These are phyloP conservation scores for Lypha dubia DNA, from an alignment of 2,888 invertebrate genomes.

Conservation along the genomic window DNA sequence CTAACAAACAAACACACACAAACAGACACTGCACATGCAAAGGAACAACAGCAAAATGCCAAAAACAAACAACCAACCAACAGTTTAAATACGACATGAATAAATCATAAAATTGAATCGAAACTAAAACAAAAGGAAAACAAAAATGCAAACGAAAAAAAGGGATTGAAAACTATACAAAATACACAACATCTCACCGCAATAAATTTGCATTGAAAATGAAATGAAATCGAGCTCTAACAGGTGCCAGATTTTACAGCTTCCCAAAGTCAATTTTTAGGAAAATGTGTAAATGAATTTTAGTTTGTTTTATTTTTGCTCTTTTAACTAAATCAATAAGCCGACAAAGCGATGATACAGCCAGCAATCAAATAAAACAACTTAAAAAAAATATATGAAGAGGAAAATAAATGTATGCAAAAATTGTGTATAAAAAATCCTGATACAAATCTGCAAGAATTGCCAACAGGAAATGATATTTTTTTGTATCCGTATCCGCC, in stretches of 20 bases:
- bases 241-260: slow-evolving; percentile 53
- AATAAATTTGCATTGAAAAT: slow-evolving; percentile 55
- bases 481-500: slow-evolving; percentile 2
- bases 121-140: slow-evolving; percentile 4
- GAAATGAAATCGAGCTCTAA: slow-evolving; percentile 39
- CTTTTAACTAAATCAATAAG: slow-evolving; percentile 48
- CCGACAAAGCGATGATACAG: slow-evolving; percentile 50
- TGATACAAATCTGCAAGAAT: not conserved
- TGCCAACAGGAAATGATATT: slow-evolving; percentile 11
- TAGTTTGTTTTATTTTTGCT: not conserved
- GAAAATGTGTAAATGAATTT: slow-evolving; percentile 28
- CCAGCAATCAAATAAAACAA: slow-evolving; percentile 36
- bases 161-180: not conserved
- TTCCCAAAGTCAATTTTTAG: slow-evolving; percentile 30
- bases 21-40: not conserved
- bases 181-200: slow-evolving; percentile 35
- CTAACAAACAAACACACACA: not conserved
- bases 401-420: not conserved
- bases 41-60: slow-evolving; percentile 8
- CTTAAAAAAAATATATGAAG: not conserved
- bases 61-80: slow-evolving; percentile 39
- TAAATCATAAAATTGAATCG: slow-evolving; percentile 53
- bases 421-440: not conserved
- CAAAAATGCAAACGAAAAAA: not conserved
- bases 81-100: slow-evolving; percentile 54